Evolutionary conservation across 1,140 invertebrate genomes (phyloP), one percentile per base, ranked within the genome.

Genomic region (Marisa cornuarietis): DNA sequence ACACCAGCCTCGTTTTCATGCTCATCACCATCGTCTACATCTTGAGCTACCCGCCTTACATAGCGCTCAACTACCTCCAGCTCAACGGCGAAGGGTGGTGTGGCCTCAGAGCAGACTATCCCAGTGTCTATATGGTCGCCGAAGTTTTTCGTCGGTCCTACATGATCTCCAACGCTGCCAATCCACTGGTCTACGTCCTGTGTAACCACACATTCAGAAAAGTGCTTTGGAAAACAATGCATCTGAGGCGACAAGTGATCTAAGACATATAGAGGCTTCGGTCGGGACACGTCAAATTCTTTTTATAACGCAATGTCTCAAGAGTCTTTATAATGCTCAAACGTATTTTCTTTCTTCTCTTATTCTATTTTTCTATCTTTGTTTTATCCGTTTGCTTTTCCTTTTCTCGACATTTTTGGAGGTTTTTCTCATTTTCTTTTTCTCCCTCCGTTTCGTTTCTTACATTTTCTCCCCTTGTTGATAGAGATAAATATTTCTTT

Each of bases 101-200:
- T 6, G 79, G 26, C 20, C 42, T n/a, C 61, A 74, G 31, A 18
- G 58, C 72, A 20, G 11, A 76, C 22, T n/a, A 11, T 8, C 16
- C 71, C 1, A 24, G 52, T 16, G 72, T 54, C 1, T 65, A 76
- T 24, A 80, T 76, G 7, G 22, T 79, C 9, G 78, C 75, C 63
- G 42, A 81, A 24, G 65, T 86, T n/a, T 82, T 83, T 31, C 61
- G 81, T 4, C 71, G 82, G 22, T 83, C 85, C 16, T 85, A 86
- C 65, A 65, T 86, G n/a, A 42, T 84, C 11, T 82, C 80, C 74
- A 83, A 83, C 77, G 83, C 83, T 13, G 76, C 83, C 49, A 86
- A 83, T 61, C 85, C 85, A 5, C 42, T 86, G 11, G 80, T 86
- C n/a, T 86, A 86, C 76, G 82, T 79, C 4, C 81, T 83, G 42